Conservation (phyloP, 2,888 invertebrate species). For the Drosophila aldrichi region DNA sequence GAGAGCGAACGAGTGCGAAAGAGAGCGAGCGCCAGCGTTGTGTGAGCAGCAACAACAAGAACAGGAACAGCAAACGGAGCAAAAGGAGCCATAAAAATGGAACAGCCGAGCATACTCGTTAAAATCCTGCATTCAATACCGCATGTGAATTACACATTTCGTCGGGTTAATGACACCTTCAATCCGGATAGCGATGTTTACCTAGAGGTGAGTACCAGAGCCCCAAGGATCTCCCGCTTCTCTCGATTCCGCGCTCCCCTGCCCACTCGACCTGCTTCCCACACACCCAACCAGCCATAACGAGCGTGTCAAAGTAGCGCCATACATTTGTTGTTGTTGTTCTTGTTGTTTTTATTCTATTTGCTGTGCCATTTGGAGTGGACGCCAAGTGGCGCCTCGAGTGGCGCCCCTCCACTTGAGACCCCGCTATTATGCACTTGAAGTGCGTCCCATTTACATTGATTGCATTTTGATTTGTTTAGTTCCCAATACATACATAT, state of each 20-base stretch:
- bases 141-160: constrained; percentile 95
- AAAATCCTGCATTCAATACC: constrained; percentile 95
- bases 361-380: constrained; percentile 31
- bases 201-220: constrained; percentile 90
- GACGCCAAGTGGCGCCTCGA: constrained; percentile 32
- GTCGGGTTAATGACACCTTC: constrained; percentile 95
- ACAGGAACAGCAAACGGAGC: constrained; percentile 28
- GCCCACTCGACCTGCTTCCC: constrained; percentile 9
- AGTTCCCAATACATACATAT: constrained; percentile 12
- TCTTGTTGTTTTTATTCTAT: constrained; percentile 5
- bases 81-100: constrained; percentile 85
- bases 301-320: constrained; percentile 31
- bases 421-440: constrained; percentile 43
- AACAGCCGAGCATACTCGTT: constrained; percentile 93
- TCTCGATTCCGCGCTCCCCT: constrained; percentile 5
- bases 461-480: constrained; percentile 64
- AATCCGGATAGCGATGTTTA: constrained; percentile 95
- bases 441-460: constrained; percentile 45
- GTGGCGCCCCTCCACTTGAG: constrained; percentile 50
- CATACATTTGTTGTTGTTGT: constrained; percentile 7
- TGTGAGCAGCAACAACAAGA: constrained; percentile 40
- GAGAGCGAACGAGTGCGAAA: background rate
- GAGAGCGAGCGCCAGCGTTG: constrained; percentile 26
- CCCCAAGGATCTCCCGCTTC: too few species aligned
- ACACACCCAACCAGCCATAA: background rate